Evolutionary conservation across 2,797 vertebrate genomes (phyloP), one percentile per base, ranked within the genome.

Genomic region (Phrynocephalus forsythii): DNA sequence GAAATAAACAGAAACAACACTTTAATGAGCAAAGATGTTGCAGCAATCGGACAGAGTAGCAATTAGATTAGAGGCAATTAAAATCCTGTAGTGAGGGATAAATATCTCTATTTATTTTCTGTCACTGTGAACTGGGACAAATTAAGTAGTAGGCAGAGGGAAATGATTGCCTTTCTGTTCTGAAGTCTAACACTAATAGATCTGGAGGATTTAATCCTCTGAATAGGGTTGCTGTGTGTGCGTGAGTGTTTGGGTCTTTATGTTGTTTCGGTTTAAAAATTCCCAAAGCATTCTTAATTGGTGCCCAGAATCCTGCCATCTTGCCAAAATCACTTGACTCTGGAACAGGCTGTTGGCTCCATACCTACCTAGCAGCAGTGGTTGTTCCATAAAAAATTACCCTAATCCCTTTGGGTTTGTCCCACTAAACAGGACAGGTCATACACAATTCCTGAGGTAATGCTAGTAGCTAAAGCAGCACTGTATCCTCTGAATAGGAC

Each of bases 51-150:
- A 91, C 89, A 92, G 93, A 95, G 93, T 83, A 92, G 94, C 96
- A 95, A 96, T 97, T 96, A 95, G 93, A 96, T 96, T 94, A 95
- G 93, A 82, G 93, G 93, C 95, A 95, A 97, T 97, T 96, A 96
- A 96, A 95, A 95, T 91, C 95, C 94, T 91, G 94, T 84, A 52
- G 93, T 60, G 94, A 93, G 94, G 95, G 93, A 94, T 91, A 94
- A 96, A 92, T 94, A 93, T 94, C 93, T 91, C 91, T 50, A 93
- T 94, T 94, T 92, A 91, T 94, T 91, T 92, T 63, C 94, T 93
- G 92, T 92, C 94, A 73, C 92, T 94, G 93, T 75, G 80, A 89
- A 89, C 66, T 22, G 79, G 94, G 91, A 87, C 89, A 92, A 94
- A 94, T 91, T 88, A 92, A 88, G 90, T 89, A 86, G 93, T 89